Evolutionary conservation across 2,888 invertebrate species (phyloP), one percentile per base, ranked within the genome.

Genomic region (Strigamia maritima): DNA sequence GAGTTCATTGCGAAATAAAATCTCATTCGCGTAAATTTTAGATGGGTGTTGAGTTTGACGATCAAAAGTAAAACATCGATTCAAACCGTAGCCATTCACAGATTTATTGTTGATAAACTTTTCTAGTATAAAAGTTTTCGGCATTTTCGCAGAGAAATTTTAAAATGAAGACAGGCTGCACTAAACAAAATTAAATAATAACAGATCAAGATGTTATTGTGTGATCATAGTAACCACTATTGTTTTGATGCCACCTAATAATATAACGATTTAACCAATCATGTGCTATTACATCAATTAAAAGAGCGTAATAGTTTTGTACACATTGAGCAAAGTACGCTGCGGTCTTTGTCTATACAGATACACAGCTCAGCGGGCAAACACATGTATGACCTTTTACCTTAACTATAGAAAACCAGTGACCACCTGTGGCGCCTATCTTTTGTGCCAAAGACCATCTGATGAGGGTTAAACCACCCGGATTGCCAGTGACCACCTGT

Each of bases 1-100:
- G 16, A 70, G 28, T 70, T 70, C 70, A 28, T 26, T 26, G 28
- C 70, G 70, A 70, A 70, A 70, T 70, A 70, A 70, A 70, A 70
- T 14, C n/a, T 70, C 70, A 16, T 70, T 70, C 24, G 14, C 70
- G 14, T 70, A 70, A 28, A 70, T 10, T 70, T 26, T 70, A n/a
- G 70, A 70, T 28, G 70, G 26, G 28, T 70, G 70, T 28, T 70
- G 26, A 12, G 28, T 70, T 12, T 70, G 70, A 26, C 70, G 70
- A n/a, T 70, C 70, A 26, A n/a, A 70, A 4, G 70, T 26, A n/a
- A 70, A 70, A 70, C 70, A 28, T 26, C 70, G 24, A 16, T n/a
- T 70, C 28, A 70, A 12, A 70, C n/a, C 28, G 12, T 26, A 14
- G 16, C n/a, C 28, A n/a, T 24, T 26, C 12, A 70, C n/a, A 10